Evolutionary conservation across 2,797 vertebrate genomes (phyloP).

Genomic region (Gambelia wislizenii): DNA sequence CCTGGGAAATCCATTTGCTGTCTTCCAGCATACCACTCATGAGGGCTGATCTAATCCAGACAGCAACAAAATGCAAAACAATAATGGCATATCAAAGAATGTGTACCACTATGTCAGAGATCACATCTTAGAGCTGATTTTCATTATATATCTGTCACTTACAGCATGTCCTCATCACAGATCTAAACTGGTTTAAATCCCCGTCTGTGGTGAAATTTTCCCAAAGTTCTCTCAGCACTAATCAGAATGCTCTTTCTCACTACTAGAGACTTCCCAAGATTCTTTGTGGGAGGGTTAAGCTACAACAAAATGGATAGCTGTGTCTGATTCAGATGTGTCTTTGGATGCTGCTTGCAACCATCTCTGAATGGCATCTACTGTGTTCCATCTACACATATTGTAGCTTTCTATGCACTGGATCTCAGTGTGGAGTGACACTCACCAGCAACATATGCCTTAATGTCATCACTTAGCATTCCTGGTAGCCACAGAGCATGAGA

Average conservation of each 20-base stretch:
- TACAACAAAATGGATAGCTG: neutral
- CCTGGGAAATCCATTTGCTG: conserved; percentile 33
- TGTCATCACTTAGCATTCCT: neutral
- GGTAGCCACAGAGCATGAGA: neutral
- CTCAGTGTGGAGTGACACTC: neutral
- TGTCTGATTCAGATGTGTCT: neutral
- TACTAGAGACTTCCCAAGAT: neutral
- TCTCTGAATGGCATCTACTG: neutral
- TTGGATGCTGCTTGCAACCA: neutral
- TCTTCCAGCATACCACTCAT: conserved; percentile 2
- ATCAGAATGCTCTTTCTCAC: neutral
- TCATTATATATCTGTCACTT: conserved; percentile 24
- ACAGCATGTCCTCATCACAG: neutral
- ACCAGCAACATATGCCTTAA: neutral
- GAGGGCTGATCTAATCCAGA: neutral
- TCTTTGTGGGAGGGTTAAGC: neutral
- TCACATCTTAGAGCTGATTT: neutral
- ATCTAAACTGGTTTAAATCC: neutral
- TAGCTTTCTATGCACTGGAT: neutral
- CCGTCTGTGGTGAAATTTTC: neutral
- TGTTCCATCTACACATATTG: neutral
- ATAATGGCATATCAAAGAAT: neutral
- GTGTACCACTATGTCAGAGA: neutral
- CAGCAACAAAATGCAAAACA: conserved; percentile 1
- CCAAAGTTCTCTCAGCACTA: neutral